A percentile compares a stretch with the other conserved stretches of the same genome.
phyloP scores from a whole-genome alignment of 53 echinoderm and acorn worm genomes.

The Henricia sp. region DNA sequence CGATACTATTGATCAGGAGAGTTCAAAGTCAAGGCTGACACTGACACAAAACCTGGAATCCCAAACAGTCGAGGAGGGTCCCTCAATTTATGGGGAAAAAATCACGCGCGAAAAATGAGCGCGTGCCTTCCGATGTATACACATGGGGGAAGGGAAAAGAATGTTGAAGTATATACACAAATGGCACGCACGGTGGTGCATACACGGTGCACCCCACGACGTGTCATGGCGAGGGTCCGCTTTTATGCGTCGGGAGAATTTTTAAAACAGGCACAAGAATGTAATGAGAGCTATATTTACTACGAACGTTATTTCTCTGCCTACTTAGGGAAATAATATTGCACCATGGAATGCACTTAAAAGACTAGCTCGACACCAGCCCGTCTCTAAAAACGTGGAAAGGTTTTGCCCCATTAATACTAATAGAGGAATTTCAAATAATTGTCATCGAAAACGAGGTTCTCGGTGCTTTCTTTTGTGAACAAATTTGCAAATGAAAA shows the following conservation, averaged over 20 bases:
- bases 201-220: not conserved
- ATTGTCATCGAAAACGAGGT: no score
- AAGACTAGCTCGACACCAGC: no score
- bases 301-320: constrained; percentile 7
- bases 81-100: constrained; percentile 23
- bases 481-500: no score
- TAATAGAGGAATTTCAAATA: no score
- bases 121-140: no score
- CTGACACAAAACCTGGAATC: not conserved
- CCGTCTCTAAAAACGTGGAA: no score
- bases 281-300: constrained; percentile 3
- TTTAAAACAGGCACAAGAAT: constrained; percentile 1
- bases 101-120: not conserved
- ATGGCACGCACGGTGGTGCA: no score
- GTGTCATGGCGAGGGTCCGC: not conserved
- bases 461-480: no score
- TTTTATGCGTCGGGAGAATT: not conserved
- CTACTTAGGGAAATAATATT: constrained; percentile 4
- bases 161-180: not conserved
- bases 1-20: not conserved
- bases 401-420: no score
- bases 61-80: constrained; percentile 26
- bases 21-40: constrained; percentile 18
- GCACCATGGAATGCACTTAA: no score
- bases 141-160: no score